phyloP scores from a whole-genome alignment of 2,113 vertebrate genomes.

The Melanostigma gelatinosum region DNA sequence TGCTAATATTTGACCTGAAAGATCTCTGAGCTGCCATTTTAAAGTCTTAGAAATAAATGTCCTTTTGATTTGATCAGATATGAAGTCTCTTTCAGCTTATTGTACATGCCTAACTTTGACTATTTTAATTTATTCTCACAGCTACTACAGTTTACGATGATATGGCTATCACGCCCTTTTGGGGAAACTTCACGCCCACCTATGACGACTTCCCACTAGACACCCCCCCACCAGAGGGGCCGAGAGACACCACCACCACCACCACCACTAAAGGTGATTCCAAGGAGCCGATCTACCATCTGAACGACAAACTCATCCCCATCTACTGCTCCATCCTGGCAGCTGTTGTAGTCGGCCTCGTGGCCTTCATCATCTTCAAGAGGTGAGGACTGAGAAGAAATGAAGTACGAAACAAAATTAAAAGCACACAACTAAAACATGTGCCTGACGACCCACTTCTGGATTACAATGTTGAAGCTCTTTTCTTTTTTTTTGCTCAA shows the following conservation, averaged over 20 bases:
- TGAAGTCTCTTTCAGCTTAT: neutral
- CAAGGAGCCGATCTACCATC: constrained; percentile 79
- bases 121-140: neutral
- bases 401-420: neutral
- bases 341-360: constrained; percentile 91
- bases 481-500: neutral
- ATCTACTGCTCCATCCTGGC: constrained; percentile 97
- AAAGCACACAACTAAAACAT: neutral
- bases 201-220: neutral
- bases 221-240: constrained; percentile 20
- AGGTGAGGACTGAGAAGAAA: constrained; percentile 81
- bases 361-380: constrained; percentile 96
- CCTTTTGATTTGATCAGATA: neutral
- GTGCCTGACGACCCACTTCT: neutral
- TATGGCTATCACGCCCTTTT: neutral
- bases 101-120: neutral
- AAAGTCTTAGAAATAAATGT: neutral
- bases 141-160: neutral
- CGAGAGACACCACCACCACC: constrained; percentile 70
- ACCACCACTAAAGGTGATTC: constrained; percentile 79
- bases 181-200: neutral
- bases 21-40: neutral
- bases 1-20: constrained; percentile 22
- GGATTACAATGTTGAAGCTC: neutral
- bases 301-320: constrained; percentile 91